Percentiles rank a stretch among this genome's conserved stretches.
phyloP scores from a whole-genome alignment of 2,888 invertebrate species.

The Thyatira batis region DNA sequence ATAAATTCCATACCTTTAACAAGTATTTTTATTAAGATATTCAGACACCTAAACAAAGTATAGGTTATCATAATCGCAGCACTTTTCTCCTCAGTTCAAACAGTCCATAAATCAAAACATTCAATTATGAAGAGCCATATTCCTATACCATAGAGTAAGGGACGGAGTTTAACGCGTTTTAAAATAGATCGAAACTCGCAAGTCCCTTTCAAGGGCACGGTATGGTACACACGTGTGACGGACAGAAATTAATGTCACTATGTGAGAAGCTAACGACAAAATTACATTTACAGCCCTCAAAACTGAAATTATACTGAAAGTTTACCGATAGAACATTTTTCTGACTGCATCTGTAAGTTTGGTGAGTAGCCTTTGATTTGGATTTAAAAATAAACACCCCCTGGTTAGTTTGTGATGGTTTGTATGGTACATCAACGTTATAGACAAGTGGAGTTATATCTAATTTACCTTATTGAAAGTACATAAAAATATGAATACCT shows the following conservation, averaged over 20 bases:
- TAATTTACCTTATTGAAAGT: too few relatives aligned
- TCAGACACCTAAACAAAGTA: too few relatives aligned
- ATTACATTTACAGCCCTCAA: background rate
- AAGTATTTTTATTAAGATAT: too few relatives aligned
- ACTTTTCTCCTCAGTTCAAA: background rate
- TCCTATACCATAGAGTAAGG: conserved; percentile 27
- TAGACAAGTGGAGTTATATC: too few relatives aligned
- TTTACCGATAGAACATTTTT: background rate
- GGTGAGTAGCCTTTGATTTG: background rate
- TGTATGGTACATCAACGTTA: background rate
- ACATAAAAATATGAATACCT: too few relatives aligned
- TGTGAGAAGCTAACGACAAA: conserved; percentile 9
- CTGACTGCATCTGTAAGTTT: background rate
- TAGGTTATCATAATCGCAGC: too few relatives aligned
- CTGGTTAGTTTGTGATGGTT: background rate
- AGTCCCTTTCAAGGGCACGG: conserved; percentile 52
- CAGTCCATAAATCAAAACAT: conserved; percentile 6
- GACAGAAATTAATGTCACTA: conserved; percentile 38
- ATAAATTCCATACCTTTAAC: too few relatives aligned
- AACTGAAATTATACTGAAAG: background rate
- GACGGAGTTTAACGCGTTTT: conserved; percentile 13
- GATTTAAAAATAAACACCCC: background rate
- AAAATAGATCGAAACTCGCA: conserved; percentile 52
- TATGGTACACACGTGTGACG: conserved; percentile 47
- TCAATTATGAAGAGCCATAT: conserved; percentile 33